These are phyloP conservation scores for Leiothrix lutea DNA, from an alignment of 2,113 vertebrate genomes.

Conservation along the genomic window DNA sequence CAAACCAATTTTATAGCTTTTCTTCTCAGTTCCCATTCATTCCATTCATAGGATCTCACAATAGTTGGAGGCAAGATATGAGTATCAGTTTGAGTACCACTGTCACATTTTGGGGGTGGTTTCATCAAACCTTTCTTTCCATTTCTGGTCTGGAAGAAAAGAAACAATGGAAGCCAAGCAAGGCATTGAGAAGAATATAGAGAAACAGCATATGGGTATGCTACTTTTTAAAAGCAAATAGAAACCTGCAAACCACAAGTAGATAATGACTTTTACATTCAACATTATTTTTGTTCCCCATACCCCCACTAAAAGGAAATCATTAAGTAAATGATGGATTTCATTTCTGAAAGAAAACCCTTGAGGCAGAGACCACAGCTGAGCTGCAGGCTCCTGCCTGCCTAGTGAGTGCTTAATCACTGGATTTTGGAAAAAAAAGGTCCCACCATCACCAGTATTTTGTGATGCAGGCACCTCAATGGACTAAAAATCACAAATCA, in stretches of 20 bases:
- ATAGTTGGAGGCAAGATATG: slow-evolving; percentile 86
- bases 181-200: slow-evolving; percentile 1
- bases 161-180: neutral
- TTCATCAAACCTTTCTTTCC: slow-evolving; percentile 62
- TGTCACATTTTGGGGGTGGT: slow-evolving; percentile 74
- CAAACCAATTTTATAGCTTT: slow-evolving; percentile 92
- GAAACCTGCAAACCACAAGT: neutral
- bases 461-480: neutral
- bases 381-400: neutral
- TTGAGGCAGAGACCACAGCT: neutral
- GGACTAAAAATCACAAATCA: neutral
- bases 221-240: neutral
- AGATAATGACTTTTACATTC: neutral
- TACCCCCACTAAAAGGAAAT: neutral
- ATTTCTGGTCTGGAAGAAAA: slow-evolving; percentile 70
- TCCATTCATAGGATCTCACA: slow-evolving; percentile 88
- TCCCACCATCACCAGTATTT: neutral
- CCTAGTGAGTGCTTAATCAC: rapidly evolving
- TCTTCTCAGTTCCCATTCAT: slow-evolving; percentile 93
- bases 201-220: neutral
- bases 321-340: neutral
- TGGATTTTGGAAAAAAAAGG: neutral
- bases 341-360: neutral
- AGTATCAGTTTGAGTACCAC: slow-evolving; percentile 86
- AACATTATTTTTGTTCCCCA: neutral